Percentiles rank a stretch among this genome's conserved stretches.
Conservation (phyloP, 2,888 invertebrate genomes). For the Pseudeuparius sepicola region DNA sequence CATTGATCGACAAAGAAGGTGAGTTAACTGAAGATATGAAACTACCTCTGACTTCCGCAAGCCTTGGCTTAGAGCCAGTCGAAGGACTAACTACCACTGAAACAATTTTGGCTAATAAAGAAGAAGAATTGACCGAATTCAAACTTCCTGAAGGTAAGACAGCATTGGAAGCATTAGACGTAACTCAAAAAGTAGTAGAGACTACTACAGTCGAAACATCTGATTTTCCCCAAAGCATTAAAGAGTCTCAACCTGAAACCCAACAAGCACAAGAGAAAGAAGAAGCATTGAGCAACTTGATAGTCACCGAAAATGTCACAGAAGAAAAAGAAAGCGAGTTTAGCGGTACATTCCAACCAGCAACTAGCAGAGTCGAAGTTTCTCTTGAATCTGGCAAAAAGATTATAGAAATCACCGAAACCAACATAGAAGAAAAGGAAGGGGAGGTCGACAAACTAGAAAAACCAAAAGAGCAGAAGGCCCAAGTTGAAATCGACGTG, state of each 20-base stretch:
- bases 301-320: conserved; percentile 40
- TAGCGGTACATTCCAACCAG: conserved; percentile 40
- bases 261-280: conserved; percentile 36
- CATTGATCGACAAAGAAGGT: conserved; percentile 39
- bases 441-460: conserved; percentile 26
- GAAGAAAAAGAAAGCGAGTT: conserved; percentile 45
- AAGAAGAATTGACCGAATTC: conserved; percentile 34
- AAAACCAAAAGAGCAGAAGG: conserved; percentile 32
- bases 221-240: conserved; percentile 29
- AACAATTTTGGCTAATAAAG: conserved; percentile 39
- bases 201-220: conserved; percentile 27
- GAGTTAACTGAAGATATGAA: conserved; percentile 30
- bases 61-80: conserved; percentile 36
- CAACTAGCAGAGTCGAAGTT: conserved; percentile 40
- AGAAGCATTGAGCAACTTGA: conserved; percentile 41
- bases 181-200: conserved; percentile 37
- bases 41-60: conserved; percentile 38
- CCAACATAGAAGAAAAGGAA: conserved; percentile 34
- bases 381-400: conserved; percentile 42
- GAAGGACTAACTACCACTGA: conserved; percentile 38
- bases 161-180: conserved; percentile 31
- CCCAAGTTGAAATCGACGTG: conserved; percentile 33
- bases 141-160: conserved; percentile 32
- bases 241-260: conserved; percentile 26
- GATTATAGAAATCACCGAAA: conserved; percentile 37